These are phyloP conservation scores for Rhopalosiphum maidis DNA, from an alignment of 1,140 invertebrate species.

Conservation along the genomic window DNA sequence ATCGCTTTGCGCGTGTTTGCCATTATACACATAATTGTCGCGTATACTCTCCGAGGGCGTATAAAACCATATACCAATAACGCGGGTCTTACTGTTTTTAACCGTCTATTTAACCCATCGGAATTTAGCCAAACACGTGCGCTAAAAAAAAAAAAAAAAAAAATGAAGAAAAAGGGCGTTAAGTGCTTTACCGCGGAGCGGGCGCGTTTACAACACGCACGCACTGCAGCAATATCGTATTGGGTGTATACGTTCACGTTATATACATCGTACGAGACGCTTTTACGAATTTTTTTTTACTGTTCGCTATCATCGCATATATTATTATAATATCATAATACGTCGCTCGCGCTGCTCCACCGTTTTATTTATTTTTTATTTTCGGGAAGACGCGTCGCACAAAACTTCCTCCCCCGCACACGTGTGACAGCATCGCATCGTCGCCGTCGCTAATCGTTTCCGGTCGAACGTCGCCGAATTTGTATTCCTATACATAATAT, in stretches of 20 bases:
- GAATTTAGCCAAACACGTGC: constrained; percentile 40
- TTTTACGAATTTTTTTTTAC: constrained; percentile 22
- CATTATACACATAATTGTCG: background rate
- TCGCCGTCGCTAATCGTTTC: constrained; percentile 54
- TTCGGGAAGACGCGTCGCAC: constrained; percentile 31
- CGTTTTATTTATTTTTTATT: constrained; percentile 29
- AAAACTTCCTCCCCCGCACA: constrained; percentile 22
- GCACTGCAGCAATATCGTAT: background rate
- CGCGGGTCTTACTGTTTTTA: background rate
- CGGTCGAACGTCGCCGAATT: constrained; percentile 47
- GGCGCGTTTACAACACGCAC: background rate
- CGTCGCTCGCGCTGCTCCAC: background rate
- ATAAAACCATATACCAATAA: background rate
- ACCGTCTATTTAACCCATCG: background rate
- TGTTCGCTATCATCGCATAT: background rate
- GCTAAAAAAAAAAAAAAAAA: background rate
- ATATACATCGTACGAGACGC: background rate
- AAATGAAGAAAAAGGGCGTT: background rate
- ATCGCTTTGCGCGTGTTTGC: too few species aligned
- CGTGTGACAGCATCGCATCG: constrained; percentile 34
- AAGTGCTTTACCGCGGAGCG: constrained; percentile 4
- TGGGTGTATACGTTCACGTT: background rate
- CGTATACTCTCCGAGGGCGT: too few species aligned
- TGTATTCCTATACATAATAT: background rate
- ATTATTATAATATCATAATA: background rate